Evolutionary conservation across 2,113 vertebrate genomes (phyloP).

Genomic region (Pseudorasbora parva): DNA sequence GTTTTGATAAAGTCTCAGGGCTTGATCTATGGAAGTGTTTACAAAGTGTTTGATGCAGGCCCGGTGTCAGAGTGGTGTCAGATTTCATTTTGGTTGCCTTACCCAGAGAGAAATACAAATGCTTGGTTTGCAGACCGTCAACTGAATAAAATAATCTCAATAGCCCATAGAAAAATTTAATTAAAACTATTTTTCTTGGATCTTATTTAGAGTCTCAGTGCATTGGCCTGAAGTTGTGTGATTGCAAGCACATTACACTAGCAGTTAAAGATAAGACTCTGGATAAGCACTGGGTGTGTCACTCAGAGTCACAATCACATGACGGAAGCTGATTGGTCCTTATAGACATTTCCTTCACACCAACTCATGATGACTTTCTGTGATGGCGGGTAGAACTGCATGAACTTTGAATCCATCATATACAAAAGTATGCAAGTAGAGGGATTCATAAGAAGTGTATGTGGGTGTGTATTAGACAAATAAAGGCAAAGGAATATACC

Average conservation of each 20-base stretch:
- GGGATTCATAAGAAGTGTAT: conserved; percentile 11
- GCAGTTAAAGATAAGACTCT: conserved; percentile 33
- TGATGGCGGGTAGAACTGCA: background rate
- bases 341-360: background rate
- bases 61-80: too few relatives aligned
- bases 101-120: background rate
- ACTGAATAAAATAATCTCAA: too few relatives aligned
- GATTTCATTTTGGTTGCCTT: too few relatives aligned
- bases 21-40: background rate
- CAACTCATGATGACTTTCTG: background rate
- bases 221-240: background rate
- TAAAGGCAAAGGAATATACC: conserved; percentile 68
- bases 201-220: background rate
- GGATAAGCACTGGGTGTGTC: background rate
- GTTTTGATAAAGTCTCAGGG: background rate
- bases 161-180: background rate
- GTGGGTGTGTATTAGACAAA: conserved; percentile 9
- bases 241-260: conserved; percentile 23
- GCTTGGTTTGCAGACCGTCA: too few relatives aligned
- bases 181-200: background rate
- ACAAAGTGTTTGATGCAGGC: background rate
- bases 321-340: background rate
- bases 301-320: conserved; percentile 34
- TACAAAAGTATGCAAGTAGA: background rate
- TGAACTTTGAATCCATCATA: background rate